These are phyloP conservation scores for Hylia prasina DNA, from an alignment of 2,113 vertebrate species.

Conservation along the genomic window DNA sequence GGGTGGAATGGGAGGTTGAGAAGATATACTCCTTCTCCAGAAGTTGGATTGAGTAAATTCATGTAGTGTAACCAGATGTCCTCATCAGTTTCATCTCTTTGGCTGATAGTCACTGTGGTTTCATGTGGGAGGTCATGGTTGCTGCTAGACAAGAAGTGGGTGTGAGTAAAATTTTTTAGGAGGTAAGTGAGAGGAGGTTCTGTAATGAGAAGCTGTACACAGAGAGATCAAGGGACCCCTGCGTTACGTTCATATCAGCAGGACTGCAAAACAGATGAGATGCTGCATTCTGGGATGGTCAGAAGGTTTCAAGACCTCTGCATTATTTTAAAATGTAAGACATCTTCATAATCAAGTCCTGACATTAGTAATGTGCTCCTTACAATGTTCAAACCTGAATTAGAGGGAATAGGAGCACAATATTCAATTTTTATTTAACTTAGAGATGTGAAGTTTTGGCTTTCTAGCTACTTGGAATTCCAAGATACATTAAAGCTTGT, in stretches of 20 bases:
- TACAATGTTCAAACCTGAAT: neutral
- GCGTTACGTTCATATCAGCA: neutral
- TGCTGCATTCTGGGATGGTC: neutral
- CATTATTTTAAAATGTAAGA: neutral
- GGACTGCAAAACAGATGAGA: neutral
- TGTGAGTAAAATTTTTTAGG: neutral
- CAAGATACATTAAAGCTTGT: neutral
- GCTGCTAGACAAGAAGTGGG: neutral
- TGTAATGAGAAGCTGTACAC: neutral
- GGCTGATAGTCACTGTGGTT: neutral
- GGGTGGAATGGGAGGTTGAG: slow-evolving; percentile 21
- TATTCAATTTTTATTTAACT: neutral
- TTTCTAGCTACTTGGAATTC: neutral
- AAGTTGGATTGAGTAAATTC: neutral
- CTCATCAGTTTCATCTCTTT: neutral
- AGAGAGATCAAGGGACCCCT: neutral
- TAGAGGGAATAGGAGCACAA: neutral
- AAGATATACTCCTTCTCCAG: slow-evolving; percentile 14
- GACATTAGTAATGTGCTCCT: neutral
- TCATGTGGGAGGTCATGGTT: slow-evolving; percentile 9
- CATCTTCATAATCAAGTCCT: neutral
- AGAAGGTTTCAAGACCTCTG: neutral
- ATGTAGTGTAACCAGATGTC: neutral
- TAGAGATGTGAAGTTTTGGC: neutral
- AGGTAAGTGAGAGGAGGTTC: neutral